phyloP scores from a whole-genome alignment of 2,888 invertebrate genomes.

The Drosophila ustulata region DNA sequence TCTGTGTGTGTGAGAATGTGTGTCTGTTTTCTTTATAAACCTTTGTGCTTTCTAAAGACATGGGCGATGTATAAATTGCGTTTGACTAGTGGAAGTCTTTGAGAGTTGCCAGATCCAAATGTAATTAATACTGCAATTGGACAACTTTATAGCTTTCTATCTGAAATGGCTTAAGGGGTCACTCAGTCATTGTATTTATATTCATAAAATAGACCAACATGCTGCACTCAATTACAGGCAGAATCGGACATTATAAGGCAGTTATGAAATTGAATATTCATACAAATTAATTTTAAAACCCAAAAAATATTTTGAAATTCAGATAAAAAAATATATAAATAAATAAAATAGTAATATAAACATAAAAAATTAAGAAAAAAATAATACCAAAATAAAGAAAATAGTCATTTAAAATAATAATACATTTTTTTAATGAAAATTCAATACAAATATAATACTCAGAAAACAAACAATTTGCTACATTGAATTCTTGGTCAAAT shows the following conservation, averaged over 20 bases:
- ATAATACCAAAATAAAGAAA: too few relatives aligned
- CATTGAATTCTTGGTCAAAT: too few relatives aligned
- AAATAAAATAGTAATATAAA: too few relatives aligned
- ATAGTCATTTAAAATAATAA: too few relatives aligned
- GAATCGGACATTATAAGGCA: too few relatives aligned
- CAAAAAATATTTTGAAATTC: too few relatives aligned
- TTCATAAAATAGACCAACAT: not conserved
- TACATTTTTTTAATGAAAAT: too few relatives aligned
- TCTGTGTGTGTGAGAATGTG: not conserved
- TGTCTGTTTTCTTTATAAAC: conserved; percentile 22
- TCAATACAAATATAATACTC: too few relatives aligned
- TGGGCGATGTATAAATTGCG: conserved; percentile 22
- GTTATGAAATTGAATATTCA: too few relatives aligned
- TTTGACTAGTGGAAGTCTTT: conserved; percentile 7
- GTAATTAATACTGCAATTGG: conserved; percentile 17
- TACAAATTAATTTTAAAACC: too few relatives aligned
- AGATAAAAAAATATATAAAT: too few relatives aligned
- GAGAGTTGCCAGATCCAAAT: not conserved
- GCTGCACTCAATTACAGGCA: not conserved
- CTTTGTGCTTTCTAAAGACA: conserved; percentile 30
- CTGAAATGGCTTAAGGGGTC: not conserved
- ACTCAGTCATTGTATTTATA: not conserved
- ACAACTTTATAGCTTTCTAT: not conserved
- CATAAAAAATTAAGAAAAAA: not conserved
- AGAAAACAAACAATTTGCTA: too few relatives aligned